A percentile compares a stretch with the other conserved stretches of the same genome.
These are phyloP conservation scores for Albula goreensis DNA, from an alignment of 2,113 vertebrate genomes.

Conservation along the genomic window DNA sequence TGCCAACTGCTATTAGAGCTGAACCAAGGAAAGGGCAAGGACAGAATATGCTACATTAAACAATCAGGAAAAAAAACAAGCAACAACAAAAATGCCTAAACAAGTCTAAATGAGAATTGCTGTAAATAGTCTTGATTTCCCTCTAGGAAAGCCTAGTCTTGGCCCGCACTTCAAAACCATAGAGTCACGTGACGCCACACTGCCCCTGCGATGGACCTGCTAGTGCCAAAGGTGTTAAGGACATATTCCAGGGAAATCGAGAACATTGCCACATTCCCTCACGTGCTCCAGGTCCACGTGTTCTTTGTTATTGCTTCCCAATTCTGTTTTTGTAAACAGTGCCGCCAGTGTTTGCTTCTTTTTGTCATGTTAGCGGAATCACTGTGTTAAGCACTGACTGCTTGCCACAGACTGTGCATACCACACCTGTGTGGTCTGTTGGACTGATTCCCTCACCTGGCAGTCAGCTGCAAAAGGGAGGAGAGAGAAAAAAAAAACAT, in stretches of 20 bases:
- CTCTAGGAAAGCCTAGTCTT: constrained; percentile 28
- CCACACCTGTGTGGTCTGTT: constrained; percentile 1
- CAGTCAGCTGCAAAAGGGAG: neutral
- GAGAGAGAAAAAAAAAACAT: neutral
- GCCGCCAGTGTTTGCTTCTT: neutral
- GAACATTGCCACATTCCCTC: constrained; percentile 44
- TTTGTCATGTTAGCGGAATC: neutral
- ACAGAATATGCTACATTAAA: no score
- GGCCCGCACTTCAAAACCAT: neutral
- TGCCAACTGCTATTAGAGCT: neutral
- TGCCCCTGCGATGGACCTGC: constrained; percentile 5
- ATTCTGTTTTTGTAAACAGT: constrained; percentile 49
- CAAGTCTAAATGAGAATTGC: constrained; percentile 36
- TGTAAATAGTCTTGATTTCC: constrained; percentile 39
- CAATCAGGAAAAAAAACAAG: constrained; percentile 23
- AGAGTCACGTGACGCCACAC: neutral
- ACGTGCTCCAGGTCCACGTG: constrained; percentile 47
- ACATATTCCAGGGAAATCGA: constrained; percentile 22
- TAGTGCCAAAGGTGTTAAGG: constrained; percentile 20
- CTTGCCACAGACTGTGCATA: neutral
- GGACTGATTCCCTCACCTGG: neutral
- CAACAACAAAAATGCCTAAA: constrained; percentile 30
- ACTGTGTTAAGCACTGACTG: neutral
- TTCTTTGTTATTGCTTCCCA: constrained; percentile 50
- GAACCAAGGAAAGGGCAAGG: no score